phyloP scores from a whole-genome alignment of 2,888 invertebrate genomes.

The Lutraria lutraria region DNA sequence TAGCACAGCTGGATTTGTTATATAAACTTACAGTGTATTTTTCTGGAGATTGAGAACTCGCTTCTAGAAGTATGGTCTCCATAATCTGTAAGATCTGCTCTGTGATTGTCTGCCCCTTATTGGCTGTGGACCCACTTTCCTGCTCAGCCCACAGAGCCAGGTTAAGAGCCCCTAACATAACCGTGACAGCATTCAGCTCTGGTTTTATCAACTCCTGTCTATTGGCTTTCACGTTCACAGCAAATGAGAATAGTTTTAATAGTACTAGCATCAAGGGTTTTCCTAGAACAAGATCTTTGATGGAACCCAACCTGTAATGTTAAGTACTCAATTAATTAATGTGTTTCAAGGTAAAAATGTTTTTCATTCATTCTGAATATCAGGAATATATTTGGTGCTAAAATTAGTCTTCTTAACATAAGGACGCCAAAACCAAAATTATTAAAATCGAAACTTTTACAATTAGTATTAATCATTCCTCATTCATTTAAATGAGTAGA shows the following conservation, averaged over 20 bases:
- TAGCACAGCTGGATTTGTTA: not conserved
- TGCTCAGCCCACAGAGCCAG: slow-evolving; percentile 86
- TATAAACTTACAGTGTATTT: slow-evolving; percentile 89
- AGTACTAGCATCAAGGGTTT: slow-evolving; percentile 95
- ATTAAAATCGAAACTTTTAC: too few relatives aligned
- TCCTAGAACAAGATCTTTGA: slow-evolving; percentile 94
- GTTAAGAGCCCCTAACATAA: slow-evolving; percentile 91
- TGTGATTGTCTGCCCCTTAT: slow-evolving; percentile 90
- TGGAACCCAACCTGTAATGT: slow-evolving; percentile 91
- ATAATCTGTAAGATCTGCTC: slow-evolving; percentile 97
- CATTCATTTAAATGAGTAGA: not conserved
- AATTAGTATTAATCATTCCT: too few relatives aligned
- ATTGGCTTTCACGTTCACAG: slow-evolving; percentile 94
- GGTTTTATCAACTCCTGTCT: slow-evolving; percentile 96
- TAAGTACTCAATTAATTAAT: not conserved
- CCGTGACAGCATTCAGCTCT: slow-evolving; percentile 89
- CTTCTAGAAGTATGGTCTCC: slow-evolving; percentile 97
- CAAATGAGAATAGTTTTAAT: slow-evolving; percentile 94
- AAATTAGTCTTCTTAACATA: not conserved
- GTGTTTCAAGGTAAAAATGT: not conserved
- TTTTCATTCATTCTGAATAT: too few relatives aligned
- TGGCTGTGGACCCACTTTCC: slow-evolving; percentile 80
- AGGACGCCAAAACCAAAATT: not conserved
- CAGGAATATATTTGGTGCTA: not conserved
- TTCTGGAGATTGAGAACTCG: slow-evolving; percentile 94